Evolutionary conservation across 1,140 invertebrate genomes (phyloP), one percentile per base, ranked within the genome.

Genomic region (Danaus plexippus): DNA sequence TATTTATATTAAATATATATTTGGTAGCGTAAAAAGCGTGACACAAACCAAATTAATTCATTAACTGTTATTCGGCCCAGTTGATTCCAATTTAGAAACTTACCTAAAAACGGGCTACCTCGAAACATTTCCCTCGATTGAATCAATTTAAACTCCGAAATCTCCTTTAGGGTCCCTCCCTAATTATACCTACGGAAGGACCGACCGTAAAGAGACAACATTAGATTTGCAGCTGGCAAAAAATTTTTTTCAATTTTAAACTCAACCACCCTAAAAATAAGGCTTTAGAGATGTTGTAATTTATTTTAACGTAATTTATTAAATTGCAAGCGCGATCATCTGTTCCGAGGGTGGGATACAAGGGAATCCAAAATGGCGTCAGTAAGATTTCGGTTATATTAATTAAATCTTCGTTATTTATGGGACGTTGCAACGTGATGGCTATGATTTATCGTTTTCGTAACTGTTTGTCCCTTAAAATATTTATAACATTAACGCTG

Each of bases 391-490:
- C 76, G 71, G 75, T 71, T 72, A 76, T 78, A 83, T 82, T 86
- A 81, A 86, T 85, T 86, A 83, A 86, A 85, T 85, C 81, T 85
- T 86, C 73, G 74, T 86, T 77, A 86, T 86, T 85, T 86, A 86
- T 83, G 74, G 66, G 59, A 68, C 64, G 68, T 63, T 68, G 68
- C 59, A 75, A 75, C 74, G 67, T 80, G 77, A 58, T 69, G 60
- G 66, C 60, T 67, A 49, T 82, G 77, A 85, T 85, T 80, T 79
- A 85, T 82, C 66, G 74, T 73, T 77, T 75, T 80, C 67, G 69
- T 22, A 61, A 63, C 69, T 6, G 22, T 32, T 32, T 2, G 0
- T 32, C 22, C 22, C 22, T 32, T 32, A 32, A 32, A 32, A 32
- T 32, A 7, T 7, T 7, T 32, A 32, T 32, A 32, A 32, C 22